Base-by-base conservation (phyloP, 2,113 vertebrate genomes). In the Podarcis raffonei region DNA sequence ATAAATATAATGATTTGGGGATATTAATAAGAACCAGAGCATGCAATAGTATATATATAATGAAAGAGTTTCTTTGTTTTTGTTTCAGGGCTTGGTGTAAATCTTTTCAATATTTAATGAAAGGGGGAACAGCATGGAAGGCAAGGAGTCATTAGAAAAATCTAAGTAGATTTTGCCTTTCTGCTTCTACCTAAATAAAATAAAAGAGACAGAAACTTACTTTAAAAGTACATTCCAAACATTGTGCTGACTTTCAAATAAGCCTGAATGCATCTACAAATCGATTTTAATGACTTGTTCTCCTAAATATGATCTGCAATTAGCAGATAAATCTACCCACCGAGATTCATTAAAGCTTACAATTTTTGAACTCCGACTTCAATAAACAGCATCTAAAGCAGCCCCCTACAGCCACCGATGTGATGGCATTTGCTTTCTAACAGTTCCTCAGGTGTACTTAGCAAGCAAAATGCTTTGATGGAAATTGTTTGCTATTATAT, bases 241-340 rank as follows among this genome's bases (percentile, higher is more conserved):
- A 81, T n/a, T 35, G 7, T 2, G 89, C 65, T 92, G 88, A 85
- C 78, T 94, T 96, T 94, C 81, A 93, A 85, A 94, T 95, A 96
- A 92, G 30, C 71, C 87, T 92, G 90, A 94, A 95, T 8, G 89
- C 78, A 94, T 93, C 94, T 91, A 92, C 90, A 95, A 94, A 96
- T 95, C 82, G 91, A 83, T 90, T 90, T 84, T 94, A 95, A 95
- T 95, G 96, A 95, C 62, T 8, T 93, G 74, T 93, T 94, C 87
- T 91, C 92, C 92, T 95, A 95, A 95, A 95, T 94, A 95, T 87
- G 87, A 95, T 95, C 90, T 96, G 90, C 91, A 97, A 94, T 94
- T 97, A 93, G 90, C 94, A 96, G 92, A 96, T 95, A 96, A 97
- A 95, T 86, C 59, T 94, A 92, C 78, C 88, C 53, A 92, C 48